A percentile compares a stretch with the other conserved stretches of the same genome.
These are phyloP conservation scores for Alaudala cheleensis DNA, from an alignment of 2,113 vertebrate genomes.

Conservation along the genomic window DNA sequence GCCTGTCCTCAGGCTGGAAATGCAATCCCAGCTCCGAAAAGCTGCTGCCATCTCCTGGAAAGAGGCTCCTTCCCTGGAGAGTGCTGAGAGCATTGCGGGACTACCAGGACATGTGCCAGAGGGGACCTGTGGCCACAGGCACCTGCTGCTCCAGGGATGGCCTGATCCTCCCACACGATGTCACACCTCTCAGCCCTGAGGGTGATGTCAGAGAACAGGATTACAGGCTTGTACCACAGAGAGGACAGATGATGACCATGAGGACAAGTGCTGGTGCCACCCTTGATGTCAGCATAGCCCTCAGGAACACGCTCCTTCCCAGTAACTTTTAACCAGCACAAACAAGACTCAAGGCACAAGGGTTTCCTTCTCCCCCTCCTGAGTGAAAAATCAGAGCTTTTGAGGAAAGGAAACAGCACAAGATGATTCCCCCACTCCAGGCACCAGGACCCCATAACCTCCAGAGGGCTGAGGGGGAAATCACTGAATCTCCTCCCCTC, in stretches of 20 bases:
- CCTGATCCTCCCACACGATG: neutral
- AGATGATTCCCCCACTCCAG: fast-evolving
- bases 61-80: constrained; percentile 31
- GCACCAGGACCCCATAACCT: fast-evolving
- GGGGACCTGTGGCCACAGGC: neutral
- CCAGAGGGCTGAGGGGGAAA: neutral
- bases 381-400: neutral
- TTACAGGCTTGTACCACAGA: neutral
- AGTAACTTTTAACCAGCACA: neutral
- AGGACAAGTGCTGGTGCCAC: neutral
- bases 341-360: neutral
- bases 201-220: neutral
- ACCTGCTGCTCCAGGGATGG: neutral
- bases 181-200: neutral
- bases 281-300: neutral
- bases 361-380: neutral
- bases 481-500: neutral
- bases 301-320: fast-evolving
- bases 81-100: fast-evolving
- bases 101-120: fast-evolving
- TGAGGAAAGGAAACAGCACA: neutral
- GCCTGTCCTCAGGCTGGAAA: neutral
- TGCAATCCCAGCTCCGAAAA: neutral
- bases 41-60: constrained; percentile 69
- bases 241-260: neutral